Base-by-base conservation (phyloP, 2,797 vertebrate genomes). In the Hippoglossus hippoglossus region DNA sequence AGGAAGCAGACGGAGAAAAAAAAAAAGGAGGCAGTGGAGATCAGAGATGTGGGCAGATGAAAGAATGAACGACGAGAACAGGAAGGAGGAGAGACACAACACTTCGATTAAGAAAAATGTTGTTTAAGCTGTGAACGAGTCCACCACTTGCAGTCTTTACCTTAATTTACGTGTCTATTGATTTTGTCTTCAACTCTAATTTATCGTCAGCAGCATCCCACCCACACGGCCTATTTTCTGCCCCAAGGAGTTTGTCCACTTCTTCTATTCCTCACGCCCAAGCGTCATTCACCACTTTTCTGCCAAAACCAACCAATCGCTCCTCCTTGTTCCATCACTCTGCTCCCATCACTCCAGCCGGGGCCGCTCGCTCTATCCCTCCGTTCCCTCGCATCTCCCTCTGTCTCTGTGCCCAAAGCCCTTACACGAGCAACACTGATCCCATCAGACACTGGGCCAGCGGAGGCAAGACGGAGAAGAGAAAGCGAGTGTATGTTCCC, bases 391-490 rank as follows among this genome's bases (percentile, higher is more conserved):
- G 67, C 81, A 71, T 82, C 79, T 81, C 67, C 70, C 59, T 53
- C 64, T 18, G 69, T 64, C 61, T 84, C 62, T 76, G 78, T 77
- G 88, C 75, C 73, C 74, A 83, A 90, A 94, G 83, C 84, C 84
- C 80, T 86, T 74, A 92, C 91, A 90, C 61, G 84, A 90, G 87
- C 89, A 85, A 77, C 65, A 77, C 82, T 85, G 87, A 89, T 87
- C 85, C 84, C 72, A 76, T 83, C 86, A 84, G 74, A 87, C 70
- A 52, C 63, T 6, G 51, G 78, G 44, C 82, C 77, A 62, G 67
- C 68, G 60, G 78, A 77, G 75, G 77, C 77, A 87, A 61, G 54
- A 80, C 67, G 24, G 64, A 79, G 64, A 77, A 67, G 69, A 89
- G 75, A 87, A 85, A 77, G 86, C 64, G 75, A 78, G 84, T 73